Evolutionary conservation across 2,797 vertebrate species (phyloP), one percentile per base, ranked within the genome.

Genomic region (Botia kubotai): DNA sequence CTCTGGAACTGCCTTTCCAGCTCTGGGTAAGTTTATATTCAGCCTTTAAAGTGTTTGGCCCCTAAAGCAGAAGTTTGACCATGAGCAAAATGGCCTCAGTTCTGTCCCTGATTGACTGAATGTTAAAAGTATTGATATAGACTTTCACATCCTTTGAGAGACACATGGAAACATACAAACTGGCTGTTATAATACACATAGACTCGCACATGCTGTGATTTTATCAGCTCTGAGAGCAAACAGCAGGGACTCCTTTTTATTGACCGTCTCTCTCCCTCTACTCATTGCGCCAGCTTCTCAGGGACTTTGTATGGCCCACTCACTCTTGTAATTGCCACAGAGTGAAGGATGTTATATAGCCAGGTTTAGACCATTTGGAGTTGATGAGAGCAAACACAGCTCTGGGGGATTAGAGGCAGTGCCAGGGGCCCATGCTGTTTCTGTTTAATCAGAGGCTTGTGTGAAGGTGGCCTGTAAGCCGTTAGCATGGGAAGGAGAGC

Each of bases 1-100:
- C 89, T 99, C 2, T 99, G 98, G 98, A 98, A 96, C 90, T 98
- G 96, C 91, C 98, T 98, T 90, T 97, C 95, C 89, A 97, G 96
- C 93, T 96, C 97, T 70, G 94, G 97, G 97, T 99, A 95, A 90
- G 95, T 39, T 3, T 58, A 69, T 16, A 26, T 39, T 23, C 11
- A 19, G 67, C 50, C 10, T 68, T 21, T 60, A 71, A 50, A 33
- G 5, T 53, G 68, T 77, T 77, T 19, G 68, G 36, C 26, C 11
- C 52, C 17, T 55, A 10, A 16, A 58, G 19, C 53, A 55, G 43
- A 23, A 63, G 43, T 48, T 33, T 7, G 14, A 14, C n/a, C 46
- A 36, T 63, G n/a, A 79, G 48, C 53, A 66, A 63, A 66, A 55
- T 26, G 10, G 19, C 33, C 43, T 53, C n/a, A 36, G 19, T 53